phyloP scores from a whole-genome alignment of 2,113 vertebrate species.

The Aramus guarauna region DNA sequence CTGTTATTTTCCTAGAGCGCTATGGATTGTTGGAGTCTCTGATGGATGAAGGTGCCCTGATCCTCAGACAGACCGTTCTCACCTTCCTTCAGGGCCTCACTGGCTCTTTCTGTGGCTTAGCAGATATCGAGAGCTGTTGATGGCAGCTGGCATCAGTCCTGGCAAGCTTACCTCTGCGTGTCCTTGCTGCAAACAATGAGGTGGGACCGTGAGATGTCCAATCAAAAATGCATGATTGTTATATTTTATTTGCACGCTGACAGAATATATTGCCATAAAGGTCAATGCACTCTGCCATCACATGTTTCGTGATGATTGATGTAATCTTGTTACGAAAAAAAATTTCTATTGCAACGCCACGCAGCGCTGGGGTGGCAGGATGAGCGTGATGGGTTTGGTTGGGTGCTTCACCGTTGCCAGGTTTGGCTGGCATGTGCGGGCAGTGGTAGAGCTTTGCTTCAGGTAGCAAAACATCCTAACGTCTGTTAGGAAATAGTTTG shows the following conservation, averaged over 20 bases:
- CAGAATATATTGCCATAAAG: background rate
- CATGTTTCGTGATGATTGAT: background rate
- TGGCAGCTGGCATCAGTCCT: background rate
- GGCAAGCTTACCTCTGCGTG: background rate
- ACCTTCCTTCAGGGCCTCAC: background rate
- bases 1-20: background rate
- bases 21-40: background rate
- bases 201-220: background rate
- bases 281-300: background rate
- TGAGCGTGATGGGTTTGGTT: background rate
- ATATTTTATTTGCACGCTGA: background rate
- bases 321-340: background rate
- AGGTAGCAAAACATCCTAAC: background rate
- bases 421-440: background rate
- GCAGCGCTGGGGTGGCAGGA: background rate
- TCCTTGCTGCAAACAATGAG: background rate
- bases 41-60: background rate
- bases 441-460: background rate
- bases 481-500: background rate
- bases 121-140: background rate
- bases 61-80: background rate
- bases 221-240: background rate
- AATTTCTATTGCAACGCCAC: accelerated
- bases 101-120: background rate
- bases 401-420: background rate